Evolutionary conservation across 2,797 vertebrate species (phyloP), one percentile per base, ranked within the genome.

Genomic region (Gymnoscopelus microlampas): DNA sequence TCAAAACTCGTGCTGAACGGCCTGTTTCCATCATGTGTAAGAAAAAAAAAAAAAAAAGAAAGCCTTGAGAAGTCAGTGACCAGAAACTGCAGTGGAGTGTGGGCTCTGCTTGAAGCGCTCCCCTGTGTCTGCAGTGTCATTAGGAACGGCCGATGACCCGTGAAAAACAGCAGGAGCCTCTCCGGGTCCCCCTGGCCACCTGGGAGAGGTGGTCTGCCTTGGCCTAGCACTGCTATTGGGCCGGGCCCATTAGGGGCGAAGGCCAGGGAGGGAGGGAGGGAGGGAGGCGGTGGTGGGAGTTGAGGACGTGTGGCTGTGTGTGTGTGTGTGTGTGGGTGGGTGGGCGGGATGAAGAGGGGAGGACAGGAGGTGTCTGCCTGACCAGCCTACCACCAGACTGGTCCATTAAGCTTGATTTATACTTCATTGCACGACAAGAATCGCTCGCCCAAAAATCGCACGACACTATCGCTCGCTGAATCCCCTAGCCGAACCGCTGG

Each of bases 11-110:
- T 56, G 70, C 81, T 68, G 74, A 81, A 87, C 87, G 81, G 87
- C 85, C 88, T 79, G 82, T 83, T 88, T 88, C 81, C 79, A 88
- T 84, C 80, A 78, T 77, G 87, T 88, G 86, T 84, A 89, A 91
- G 90, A 91, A 90, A 67, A 83, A 89, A 9, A 44, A 44, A 0
- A 44, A 9, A 89, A 91, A 91, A 91, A 90, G 68, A 83, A 89
- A 91, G 86, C 80, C 87, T 88, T 71, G 78, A 85, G 73, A 87
- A 88, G 74, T 82, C 89, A 91, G 89, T 89, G 89, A 93, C 78
- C 89, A 92, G 89, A 93, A 92, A 88, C 84, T 66, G 78, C 85
- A 89, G 65, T 79, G 74, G 78, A 89, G 86, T 88, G 90, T 84
- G 79, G 19, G 76, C 85, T 90, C 74, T 35, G 74, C 76, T 79